phyloP scores from a whole-genome alignment of 2,888 invertebrate genomes.

The Mellilla xanthometata region DNA sequence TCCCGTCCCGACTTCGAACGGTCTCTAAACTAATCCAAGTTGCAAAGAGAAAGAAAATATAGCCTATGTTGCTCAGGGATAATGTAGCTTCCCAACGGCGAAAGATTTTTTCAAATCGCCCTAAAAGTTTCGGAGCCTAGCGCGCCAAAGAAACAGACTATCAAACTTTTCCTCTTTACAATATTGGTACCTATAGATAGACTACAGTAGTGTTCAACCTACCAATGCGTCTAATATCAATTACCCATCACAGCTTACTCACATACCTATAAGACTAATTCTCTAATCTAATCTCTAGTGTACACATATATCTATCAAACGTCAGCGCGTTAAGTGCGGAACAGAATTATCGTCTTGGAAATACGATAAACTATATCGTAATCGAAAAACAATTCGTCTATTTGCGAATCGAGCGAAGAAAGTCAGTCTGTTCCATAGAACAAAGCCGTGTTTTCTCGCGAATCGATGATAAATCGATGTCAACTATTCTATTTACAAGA shows the following conservation, averaged over 20 bases:
- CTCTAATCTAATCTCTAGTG: slow-evolving; percentile 17
- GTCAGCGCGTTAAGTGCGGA: slow-evolving; percentile 37
- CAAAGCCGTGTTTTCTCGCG: slow-evolving; percentile 18
- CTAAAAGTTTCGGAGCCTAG: no score
- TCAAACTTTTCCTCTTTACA: no score
- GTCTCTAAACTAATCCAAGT: no score
- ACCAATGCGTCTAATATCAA: neutral
- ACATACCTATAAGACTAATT: slow-evolving; percentile 10
- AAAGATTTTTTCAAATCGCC: no score
- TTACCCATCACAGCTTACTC: slow-evolving; percentile 17
- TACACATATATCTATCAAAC: slow-evolving; percentile 25
- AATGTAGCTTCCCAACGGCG: no score
- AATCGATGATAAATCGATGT: slow-evolving; percentile 10
- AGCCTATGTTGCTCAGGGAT: no score
- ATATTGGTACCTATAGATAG: no score
- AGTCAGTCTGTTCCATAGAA: slow-evolving; percentile 2
- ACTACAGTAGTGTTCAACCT: neutral
- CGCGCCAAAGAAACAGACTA: no score
- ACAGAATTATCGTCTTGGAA: slow-evolving; percentile 44
- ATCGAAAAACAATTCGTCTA: slow-evolving; percentile 43
- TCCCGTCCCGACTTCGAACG: no score
- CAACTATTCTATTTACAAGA: neutral
- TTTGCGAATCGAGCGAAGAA: slow-evolving; percentile 18
- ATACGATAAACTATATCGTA: slow-evolving; percentile 49
- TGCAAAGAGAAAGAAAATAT: no score